A percentile compares a stretch with the other conserved stretches of the same genome.
phyloP scores from a whole-genome alignment of 2,888 invertebrate genomes.

The Epirrhoe tristata region DNA sequence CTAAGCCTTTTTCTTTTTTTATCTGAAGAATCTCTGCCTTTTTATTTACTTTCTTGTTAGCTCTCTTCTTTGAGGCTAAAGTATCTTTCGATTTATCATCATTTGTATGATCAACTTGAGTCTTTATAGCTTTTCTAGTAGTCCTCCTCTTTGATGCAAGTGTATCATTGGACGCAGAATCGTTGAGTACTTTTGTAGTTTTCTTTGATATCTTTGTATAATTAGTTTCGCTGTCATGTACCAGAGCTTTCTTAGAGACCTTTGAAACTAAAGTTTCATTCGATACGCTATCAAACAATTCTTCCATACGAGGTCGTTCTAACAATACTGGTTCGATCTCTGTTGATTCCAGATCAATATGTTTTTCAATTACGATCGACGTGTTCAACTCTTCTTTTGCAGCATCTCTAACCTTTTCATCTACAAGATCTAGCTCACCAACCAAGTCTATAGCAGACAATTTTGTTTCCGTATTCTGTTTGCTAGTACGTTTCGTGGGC shows the following conservation, averaged over 20 bases:
- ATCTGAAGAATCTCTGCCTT: conserved; percentile 35
- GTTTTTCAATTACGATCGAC: conserved; percentile 55
- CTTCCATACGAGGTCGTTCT: conserved; percentile 59
- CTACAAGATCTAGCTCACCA: conserved; percentile 34
- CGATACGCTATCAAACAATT: conserved; percentile 45
- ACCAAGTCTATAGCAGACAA: conserved; percentile 46
- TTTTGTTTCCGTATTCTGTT: conserved; percentile 26
- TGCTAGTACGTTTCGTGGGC: conserved; percentile 31
- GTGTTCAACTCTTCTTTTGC: conserved; percentile 57
- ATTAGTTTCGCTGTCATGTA: conserved; percentile 9
- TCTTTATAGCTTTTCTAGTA: conserved; percentile 29
- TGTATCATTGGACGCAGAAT: conserved; percentile 18
- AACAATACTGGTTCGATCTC: conserved; percentile 50
- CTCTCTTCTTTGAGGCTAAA: conserved; percentile 13
- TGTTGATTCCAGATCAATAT: conserved; percentile 23
- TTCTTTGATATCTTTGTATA: background rate
- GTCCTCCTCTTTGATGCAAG: conserved; percentile 37
- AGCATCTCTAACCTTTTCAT: conserved; percentile 67
- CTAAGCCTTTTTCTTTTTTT: conserved; percentile 34
- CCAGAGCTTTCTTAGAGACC: background rate
- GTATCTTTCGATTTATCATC: conserved; percentile 1
- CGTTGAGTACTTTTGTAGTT: conserved; percentile 1
- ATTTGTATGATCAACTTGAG: background rate
- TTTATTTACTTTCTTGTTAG: conserved; percentile 17
- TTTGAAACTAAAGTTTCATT: conserved; percentile 23